Evolutionary conservation across 2,888 invertebrate genomes (phyloP), one percentile per base, ranked within the genome.

Genomic region (Metalampra italica): DNA sequence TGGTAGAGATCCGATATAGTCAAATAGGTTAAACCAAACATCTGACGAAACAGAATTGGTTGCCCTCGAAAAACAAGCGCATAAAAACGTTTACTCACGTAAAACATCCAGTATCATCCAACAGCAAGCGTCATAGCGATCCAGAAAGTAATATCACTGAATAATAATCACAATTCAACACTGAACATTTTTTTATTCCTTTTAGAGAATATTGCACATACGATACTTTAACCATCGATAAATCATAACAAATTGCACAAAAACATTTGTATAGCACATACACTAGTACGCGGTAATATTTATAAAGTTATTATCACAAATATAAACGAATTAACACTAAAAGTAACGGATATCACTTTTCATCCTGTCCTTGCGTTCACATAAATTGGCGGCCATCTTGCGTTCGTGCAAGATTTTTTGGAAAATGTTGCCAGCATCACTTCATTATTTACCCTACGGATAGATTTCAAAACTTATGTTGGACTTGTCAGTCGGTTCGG

Each of bases 381-480:
- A 82, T 82, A 88, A 85, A 86, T 85, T 81, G 84, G 84, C 82
- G 75, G 88, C 88, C 88, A 89, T 89, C 88, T 89, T 89, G 87
- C 81, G 84, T 80, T 86, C 82, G 76, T 80, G 63, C 75, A 71
- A 78, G 9, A 22, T 71, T 70, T 74, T 62, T 56, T 60, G 57
- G 56, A 57, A 62, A 71, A 71, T 76, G 75, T 78, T 85, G 63
- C 81, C 72, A 78, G 56, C 36, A n/a, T 32, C 11, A 32, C 8
- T 8, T 32, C 8, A 45, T 45, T 45, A 11, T 15, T 37, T 13
- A 34, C 32, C 32, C 32, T 11, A 9, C 32, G 7, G 32, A 4
- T 5, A 22, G 22, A 3, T 22, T 3, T 5, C 22, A 2, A 22
- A 22, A 22, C 22, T 22, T 22, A 22, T 3, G 22, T 22, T 22